Percentiles rank a stretch among this genome's conserved stretches.
phyloP scores from a whole-genome alignment of 1,140 invertebrate genomes.

The Drusus annulatus region DNA sequence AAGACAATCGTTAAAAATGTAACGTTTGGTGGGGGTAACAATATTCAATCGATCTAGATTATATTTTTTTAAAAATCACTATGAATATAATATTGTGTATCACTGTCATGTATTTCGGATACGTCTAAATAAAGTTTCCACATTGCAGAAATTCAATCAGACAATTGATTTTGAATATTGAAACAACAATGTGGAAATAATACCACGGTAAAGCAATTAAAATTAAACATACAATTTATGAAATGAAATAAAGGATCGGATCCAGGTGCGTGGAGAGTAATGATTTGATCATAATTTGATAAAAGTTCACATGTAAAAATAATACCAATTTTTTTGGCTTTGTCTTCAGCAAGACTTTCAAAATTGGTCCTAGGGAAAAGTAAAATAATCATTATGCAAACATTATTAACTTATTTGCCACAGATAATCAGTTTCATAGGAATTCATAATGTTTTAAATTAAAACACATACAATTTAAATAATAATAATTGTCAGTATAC shows the following conservation, averaged over 20 bases:
- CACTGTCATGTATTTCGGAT: too few species aligned
- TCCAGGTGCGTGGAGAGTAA: background rate
- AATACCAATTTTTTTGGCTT: background rate
- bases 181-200: background rate
- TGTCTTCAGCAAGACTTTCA: background rate
- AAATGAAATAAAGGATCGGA: background rate
- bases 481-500: slow-evolving; percentile 23
- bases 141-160: too few species aligned
- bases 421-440: background rate
- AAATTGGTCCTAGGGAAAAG: too few species aligned
- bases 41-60: too few species aligned
- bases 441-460: slow-evolving; percentile 8
- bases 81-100: too few species aligned
- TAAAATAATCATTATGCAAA: background rate
- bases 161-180: too few species aligned
- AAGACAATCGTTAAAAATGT: too few species aligned
- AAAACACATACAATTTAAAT: slow-evolving; percentile 26
- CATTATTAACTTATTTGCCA: slow-evolving; percentile 1
- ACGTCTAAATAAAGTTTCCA: too few species aligned
- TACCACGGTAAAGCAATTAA: background rate
- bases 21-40: too few species aligned
- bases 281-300: background rate
- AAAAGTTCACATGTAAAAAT: background rate
- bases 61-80: too few species aligned
- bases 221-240: background rate